Conservation (phyloP, 2,113 vertebrate species). For the Athene noctua region DNA sequence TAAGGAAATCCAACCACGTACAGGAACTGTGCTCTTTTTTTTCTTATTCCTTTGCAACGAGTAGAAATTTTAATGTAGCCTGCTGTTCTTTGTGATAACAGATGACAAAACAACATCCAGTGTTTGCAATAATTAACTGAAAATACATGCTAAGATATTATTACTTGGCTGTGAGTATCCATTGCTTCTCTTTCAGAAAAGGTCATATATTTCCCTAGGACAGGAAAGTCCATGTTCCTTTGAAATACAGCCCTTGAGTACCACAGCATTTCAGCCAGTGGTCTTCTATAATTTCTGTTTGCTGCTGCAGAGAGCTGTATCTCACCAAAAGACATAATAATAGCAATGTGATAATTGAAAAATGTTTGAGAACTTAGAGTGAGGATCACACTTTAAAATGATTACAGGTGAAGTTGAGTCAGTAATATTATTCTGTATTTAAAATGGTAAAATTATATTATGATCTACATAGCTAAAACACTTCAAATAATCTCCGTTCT, state of each 20-base stretch:
- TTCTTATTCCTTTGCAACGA: neutral
- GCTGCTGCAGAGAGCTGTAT: neutral
- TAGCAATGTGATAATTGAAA: neutral
- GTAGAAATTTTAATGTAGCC: neutral
- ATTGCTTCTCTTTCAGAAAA: constrained; percentile 4
- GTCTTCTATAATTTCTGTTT: neutral
- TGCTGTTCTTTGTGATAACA: constrained; percentile 6
- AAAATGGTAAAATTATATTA: neutral
- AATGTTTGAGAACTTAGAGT: neutral
- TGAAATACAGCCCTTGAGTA: neutral
- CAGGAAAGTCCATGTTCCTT: neutral
- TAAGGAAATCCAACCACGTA: neutral
- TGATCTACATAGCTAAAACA: neutral
- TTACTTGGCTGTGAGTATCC: neutral
- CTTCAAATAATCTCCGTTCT: neutral
- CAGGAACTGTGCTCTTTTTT: neutral
- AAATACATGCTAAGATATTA: neutral
- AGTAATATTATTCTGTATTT: neutral
- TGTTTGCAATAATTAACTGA: constrained; percentile 9
- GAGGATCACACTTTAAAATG: neutral
- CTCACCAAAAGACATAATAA: neutral
- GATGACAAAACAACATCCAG: neutral
- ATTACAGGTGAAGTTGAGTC: neutral
- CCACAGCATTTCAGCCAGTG: neutral
- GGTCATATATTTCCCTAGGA: neutral